A percentile compares a stretch with the other conserved stretches of the same genome.
These are phyloP conservation scores for Chionomys nivalis DNA, from an alignment of 2,113 vertebrate species.

Conservation along the genomic window DNA sequence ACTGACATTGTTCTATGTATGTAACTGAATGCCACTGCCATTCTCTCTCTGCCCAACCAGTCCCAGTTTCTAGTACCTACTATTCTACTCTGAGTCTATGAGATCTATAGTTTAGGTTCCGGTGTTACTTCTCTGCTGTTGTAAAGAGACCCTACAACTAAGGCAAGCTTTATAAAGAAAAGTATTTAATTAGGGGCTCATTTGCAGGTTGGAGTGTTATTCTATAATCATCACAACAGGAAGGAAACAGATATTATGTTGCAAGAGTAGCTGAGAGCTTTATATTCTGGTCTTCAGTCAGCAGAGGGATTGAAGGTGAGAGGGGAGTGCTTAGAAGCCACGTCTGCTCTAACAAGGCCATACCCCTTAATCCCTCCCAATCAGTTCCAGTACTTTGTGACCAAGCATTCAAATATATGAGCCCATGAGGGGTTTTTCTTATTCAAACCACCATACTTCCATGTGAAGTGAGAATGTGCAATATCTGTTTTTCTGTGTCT, in stretches of 20 bases:
- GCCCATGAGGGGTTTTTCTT: background rate
- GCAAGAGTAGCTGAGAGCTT: background rate
- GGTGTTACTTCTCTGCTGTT: background rate
- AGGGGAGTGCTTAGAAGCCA: background rate
- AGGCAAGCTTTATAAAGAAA: background rate
- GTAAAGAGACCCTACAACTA: background rate
- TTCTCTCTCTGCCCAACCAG: background rate
- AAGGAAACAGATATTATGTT: background rate
- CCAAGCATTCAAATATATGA: background rate
- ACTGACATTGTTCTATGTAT: background rate
- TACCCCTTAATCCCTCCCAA: background rate
- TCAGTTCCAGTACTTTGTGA: background rate
- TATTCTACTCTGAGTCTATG: background rate
- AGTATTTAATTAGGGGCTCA: background rate
- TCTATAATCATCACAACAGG: background rate
- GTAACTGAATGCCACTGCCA: too few relatives aligned
- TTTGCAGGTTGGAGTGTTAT: background rate
- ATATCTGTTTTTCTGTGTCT: background rate
- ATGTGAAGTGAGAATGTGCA: background rate
- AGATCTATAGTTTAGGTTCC: background rate
- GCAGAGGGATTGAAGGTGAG: background rate
- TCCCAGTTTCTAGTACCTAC: background rate
- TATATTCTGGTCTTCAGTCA: background rate
- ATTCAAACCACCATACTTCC: background rate
- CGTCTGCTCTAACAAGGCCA: background rate